Base-by-base conservation (phyloP, 2,113 vertebrate genomes). In the Urocitellus parryii region DNA sequence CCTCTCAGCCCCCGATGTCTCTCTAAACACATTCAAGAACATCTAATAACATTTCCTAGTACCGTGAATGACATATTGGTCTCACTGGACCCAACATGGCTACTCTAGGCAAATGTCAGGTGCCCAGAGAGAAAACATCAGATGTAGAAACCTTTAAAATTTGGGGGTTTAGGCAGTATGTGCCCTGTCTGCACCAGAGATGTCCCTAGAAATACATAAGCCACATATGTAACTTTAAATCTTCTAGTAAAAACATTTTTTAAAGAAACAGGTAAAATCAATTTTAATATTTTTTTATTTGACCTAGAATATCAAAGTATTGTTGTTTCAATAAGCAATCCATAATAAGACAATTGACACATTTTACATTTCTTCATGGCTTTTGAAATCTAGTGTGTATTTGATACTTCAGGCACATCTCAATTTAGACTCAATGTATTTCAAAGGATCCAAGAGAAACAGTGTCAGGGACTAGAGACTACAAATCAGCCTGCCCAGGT, bases 201-300 rank as follows among this genome's bases (percentile, higher is more conserved):
- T 74, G 13, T 74, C 25, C 48, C 34, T 42, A 74, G 53, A 39
- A 81, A n/a, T 22, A 86, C 8, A 8, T 53, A 42, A 88, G n/a
- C 22, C 37, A 53, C 5, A 16, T 72, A 58, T 27, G 20, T n/a
- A 65, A 74, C 42, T 14, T 67, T 17, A 24, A n/a, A n/a, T 76
- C 56, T 42, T 56, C 77, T 80, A 63, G 65, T 93, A 93, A 72
- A 48, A 25, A 56, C 14, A 74, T 22, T 58, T 58, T 58, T 82
- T 94, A 88, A 48, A 51, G n/a, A 88, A 67, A 76, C n/a, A 81
- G 16, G n/a, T 29, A 61, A 79, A 81, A 63, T 76, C 74, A 53
- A 79, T 29, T 88, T 73, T 32, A 37, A 20, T 72, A 51, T n/a
- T n/a, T 12, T 51, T 86, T 93, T 37, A 83, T 63, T 93, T 95